Conservation (phyloP, 2,888 invertebrate genomes). For the Busseola fusca region DNA sequence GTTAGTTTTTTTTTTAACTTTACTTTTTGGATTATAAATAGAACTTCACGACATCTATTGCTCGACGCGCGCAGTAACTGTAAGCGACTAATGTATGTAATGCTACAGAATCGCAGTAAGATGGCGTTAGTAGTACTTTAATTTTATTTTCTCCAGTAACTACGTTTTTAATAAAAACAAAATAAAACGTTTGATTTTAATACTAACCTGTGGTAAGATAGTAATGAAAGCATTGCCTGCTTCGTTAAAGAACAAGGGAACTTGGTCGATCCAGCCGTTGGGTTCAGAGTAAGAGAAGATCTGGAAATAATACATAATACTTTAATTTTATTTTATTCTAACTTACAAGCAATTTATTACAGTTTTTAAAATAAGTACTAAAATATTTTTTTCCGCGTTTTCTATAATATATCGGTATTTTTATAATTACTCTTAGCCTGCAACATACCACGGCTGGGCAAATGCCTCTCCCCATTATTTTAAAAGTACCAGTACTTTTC, state of each 20-base stretch:
- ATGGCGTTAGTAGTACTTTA: conserved; percentile 19
- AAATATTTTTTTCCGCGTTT: background rate
- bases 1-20: too few species aligned
- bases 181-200: background rate
- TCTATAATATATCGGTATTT: background rate
- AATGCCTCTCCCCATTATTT: background rate
- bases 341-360: background rate
- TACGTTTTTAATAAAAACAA: background rate
- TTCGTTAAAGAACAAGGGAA: conserved; percentile 91
- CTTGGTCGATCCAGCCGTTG: conserved; percentile 95
- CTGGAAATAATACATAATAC: conserved; percentile 72
- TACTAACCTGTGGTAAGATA: conserved; percentile 91
- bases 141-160: background rate
- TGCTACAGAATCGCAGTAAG: background rate
- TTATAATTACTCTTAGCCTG: background rate
- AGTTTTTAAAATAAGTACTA: background rate
- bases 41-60: conserved; percentile 8
- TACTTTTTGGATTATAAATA: background rate
- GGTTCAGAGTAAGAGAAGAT: conserved; percentile 82
- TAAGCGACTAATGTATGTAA: background rate
- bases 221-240: conserved; percentile 92
- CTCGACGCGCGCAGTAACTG: background rate
- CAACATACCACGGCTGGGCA: too few species aligned
- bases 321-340: background rate
- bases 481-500: background rate